These are phyloP conservation scores for Cynodonichthys magdalenae DNA, from an alignment of 2,797 vertebrate genomes.

Conservation along the genomic window DNA sequence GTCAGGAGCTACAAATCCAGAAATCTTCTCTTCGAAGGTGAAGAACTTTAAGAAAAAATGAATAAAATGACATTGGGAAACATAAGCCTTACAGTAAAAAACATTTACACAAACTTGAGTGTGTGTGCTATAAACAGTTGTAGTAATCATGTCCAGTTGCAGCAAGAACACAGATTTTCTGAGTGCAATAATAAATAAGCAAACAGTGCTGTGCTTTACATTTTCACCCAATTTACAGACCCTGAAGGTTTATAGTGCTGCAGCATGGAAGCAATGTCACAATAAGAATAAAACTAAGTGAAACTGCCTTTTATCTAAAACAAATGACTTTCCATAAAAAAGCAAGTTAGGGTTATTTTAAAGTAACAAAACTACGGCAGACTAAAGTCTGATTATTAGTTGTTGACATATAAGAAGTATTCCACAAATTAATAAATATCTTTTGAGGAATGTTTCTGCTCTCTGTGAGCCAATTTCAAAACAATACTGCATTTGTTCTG, in stretches of 20 bases:
- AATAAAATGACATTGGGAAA: background rate
- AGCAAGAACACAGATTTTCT: constrained; percentile 60
- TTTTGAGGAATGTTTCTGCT: constrained; percentile 16
- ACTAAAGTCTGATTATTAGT: background rate
- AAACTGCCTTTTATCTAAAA: background rate
- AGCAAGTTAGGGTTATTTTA: no score
- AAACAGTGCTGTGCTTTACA: constrained; percentile 57
- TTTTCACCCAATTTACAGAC: constrained; percentile 15
- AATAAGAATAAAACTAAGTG: constrained; percentile 3
- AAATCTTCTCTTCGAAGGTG: constrained; percentile 5
- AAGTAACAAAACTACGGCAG: no score
- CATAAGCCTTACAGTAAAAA: no score
- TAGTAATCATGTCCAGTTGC: constrained; percentile 74
- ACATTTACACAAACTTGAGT: background rate
- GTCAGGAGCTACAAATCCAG: constrained; percentile 17
- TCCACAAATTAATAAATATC: constrained; percentile 14
- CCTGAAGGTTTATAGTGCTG: constrained; percentile 1
- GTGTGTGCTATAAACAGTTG: constrained; percentile 36
- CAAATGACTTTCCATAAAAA: background rate
- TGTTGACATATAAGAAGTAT: constrained; percentile 2
- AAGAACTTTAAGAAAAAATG: constrained; percentile 21
- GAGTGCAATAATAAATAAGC: constrained; percentile 75
- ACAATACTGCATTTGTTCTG: constrained; percentile 59
- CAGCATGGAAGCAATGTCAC: constrained; percentile 49
- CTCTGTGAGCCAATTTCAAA: constrained; percentile 23